These are phyloP conservation scores for Drosophila fungiperda DNA, from an alignment of 2,888 invertebrate genomes.

Conservation along the genomic window DNA sequence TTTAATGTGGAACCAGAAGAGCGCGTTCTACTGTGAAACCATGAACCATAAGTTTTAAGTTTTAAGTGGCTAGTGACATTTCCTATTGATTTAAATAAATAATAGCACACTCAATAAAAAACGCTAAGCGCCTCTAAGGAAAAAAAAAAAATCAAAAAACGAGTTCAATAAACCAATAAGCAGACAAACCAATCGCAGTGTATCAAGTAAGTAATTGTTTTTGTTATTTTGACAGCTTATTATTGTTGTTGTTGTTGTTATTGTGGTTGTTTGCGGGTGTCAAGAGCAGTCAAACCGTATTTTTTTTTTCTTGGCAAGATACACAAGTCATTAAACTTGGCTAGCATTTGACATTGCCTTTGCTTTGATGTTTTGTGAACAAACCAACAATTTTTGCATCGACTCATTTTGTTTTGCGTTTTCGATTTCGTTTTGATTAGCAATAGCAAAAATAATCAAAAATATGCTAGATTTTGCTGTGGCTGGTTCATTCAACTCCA, in stretches of 20 bases:
- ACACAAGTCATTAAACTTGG: constrained; percentile 72
- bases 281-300: constrained; percentile 65
- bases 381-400: constrained; percentile 25
- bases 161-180: constrained; percentile 68
- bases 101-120: constrained; percentile 36
- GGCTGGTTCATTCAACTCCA: constrained; percentile 67
- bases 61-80: constrained; percentile 32
- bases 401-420: constrained; percentile 39
- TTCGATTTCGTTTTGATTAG: constrained; percentile 39
- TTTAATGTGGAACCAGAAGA: constrained; percentile 35
- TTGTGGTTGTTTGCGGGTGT: constrained; percentile 58
- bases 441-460: constrained; percentile 33
- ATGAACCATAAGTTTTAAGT: constrained; percentile 38
- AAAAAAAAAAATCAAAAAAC: constrained; percentile 55
- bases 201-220: constrained; percentile 43
- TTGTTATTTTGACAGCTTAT: constrained; percentile 12
- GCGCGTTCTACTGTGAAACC: constrained; percentile 18
- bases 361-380: constrained; percentile 50
- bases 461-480: constrained; percentile 1
- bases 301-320: constrained; percentile 31
- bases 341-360: constrained; percentile 74
- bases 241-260: neutral
- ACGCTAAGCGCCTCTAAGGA: constrained; percentile 64
- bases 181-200: constrained; percentile 56
- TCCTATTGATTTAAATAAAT: constrained; percentile 54